A percentile compares a stretch with the other conserved stretches of the same genome.
These are phyloP conservation scores for Branchellion lobata DNA, from an alignment of 2,888 invertebrate genomes.

Conservation along the genomic window DNA sequence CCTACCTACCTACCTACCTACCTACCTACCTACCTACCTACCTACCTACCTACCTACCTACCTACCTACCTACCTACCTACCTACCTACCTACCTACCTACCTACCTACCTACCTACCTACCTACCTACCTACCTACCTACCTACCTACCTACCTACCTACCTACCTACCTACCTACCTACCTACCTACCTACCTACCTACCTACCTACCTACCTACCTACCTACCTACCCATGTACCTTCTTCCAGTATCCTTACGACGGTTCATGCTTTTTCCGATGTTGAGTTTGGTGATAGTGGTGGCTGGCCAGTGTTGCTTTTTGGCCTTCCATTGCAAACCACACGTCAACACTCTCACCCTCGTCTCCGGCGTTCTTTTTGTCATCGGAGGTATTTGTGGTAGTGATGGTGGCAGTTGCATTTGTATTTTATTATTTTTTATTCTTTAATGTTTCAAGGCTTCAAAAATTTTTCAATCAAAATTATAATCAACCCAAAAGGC, in stretches of 20 bases:
- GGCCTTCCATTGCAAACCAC: constrained; percentile 60
- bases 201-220: constrained; percentile 23
- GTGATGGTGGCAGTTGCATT: background rate
- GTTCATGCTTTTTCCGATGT: constrained; percentile 60
- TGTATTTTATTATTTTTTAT: too few species aligned
- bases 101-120: constrained; percentile 23
- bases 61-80: constrained; percentile 23
- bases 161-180: constrained; percentile 23
- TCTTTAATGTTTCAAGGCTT: too few species aligned
- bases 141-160: constrained; percentile 18
- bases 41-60: constrained; percentile 23
- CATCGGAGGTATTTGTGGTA: constrained; percentile 58
- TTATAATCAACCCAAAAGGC: too few species aligned
- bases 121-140: constrained; percentile 23
- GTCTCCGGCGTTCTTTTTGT: constrained; percentile 61
- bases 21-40: constrained; percentile 23
- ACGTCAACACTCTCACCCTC: constrained; percentile 60
- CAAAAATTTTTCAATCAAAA: too few species aligned
- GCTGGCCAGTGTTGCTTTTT: constrained; percentile 60
- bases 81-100: constrained; percentile 23
- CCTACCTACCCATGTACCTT: constrained; percentile 15
- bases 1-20: constrained; percentile 18
- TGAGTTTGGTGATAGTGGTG: constrained; percentile 59
- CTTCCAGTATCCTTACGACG: constrained; percentile 59
- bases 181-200: constrained; percentile 23